phyloP scores from a whole-genome alignment of 2,888 invertebrate genomes.

The Baccha elongata region DNA sequence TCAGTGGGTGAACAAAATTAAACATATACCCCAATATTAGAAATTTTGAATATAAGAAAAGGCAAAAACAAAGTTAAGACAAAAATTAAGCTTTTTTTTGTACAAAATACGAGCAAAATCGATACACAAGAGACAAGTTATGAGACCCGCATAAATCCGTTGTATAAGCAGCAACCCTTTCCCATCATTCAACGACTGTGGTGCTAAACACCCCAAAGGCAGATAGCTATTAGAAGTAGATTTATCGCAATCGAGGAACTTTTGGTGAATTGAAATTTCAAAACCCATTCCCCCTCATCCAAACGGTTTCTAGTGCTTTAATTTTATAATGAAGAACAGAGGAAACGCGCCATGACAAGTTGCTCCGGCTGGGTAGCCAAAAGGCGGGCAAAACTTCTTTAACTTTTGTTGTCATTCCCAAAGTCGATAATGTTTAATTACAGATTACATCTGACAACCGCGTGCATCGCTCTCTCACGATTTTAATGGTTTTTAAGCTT shows the following conservation, averaged over 20 bases:
- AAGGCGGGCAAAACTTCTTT: constrained; percentile 47
- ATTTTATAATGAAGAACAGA: constrained; percentile 16
- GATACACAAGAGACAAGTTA: constrained; percentile 45
- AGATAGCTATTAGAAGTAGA: too few species aligned
- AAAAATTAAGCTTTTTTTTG: constrained; percentile 63
- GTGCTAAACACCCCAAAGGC: constrained; percentile 17
- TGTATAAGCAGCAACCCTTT: constrained; percentile 38
- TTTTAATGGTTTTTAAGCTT: constrained; percentile 72
- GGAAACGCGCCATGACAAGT: constrained; percentile 67
- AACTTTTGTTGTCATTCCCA: constrained; percentile 77
- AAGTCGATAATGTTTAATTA: constrained; percentile 79
- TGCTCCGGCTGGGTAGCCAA: constrained; percentile 35
- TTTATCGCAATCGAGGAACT: constrained; percentile 74
- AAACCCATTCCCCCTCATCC: neutral
- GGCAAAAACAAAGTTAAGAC: constrained; percentile 56
- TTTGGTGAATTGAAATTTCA: constrained; percentile 72
- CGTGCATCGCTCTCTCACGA: constrained; percentile 32
- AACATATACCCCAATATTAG: constrained; percentile 69
- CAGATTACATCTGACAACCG: constrained; percentile 73
- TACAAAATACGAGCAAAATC: constrained; percentile 26
- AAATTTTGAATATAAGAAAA: constrained; percentile 56
- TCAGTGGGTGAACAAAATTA: constrained; percentile 73
- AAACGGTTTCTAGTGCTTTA: constrained; percentile 8
- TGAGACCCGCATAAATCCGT: constrained; percentile 69
- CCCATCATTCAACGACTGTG: constrained; percentile 14